Base-by-base conservation (phyloP, 2,888 invertebrate species). In the Philopedon plagiatum region DNA sequence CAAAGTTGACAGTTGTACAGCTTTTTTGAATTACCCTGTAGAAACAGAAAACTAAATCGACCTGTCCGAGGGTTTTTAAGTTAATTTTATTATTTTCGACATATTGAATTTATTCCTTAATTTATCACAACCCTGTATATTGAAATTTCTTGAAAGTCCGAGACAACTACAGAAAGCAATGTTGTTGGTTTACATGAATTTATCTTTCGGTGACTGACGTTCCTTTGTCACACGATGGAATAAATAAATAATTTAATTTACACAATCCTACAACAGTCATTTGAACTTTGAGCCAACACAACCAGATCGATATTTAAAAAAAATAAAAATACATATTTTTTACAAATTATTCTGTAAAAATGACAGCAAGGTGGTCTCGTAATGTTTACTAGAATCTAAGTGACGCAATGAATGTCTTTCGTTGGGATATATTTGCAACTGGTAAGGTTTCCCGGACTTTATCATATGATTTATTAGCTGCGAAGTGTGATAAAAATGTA, bases 401-500 rank as follows among this genome's bases (percentile, higher is more conserved):
- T 95, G 95, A 69, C 99, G 89, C 19, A 99, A 89, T 13, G 98
- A 98, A 85, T 99, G 99, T 75, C 99, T 89, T 85, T 99, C 99
- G 76, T 94, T 94, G 0, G 99, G 99, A 84, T 98, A 99, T 18
- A 99, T 91, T 91, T 98, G 94, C 73, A 97, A 86, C 79, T 96
- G 92, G 84, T 99, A 98, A 0, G 99, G 99, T 86, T 99, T 99
- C 75, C 98, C 97, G n/a, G 94, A 93, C 78, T 94, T 92, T 66
- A 98, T 92, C 73, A 99, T 89, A 68, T 94, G 93, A 76, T 95
- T 94, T 21, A 99, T 92, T 73, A 99, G 87, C 78, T 94, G 93
- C 80, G 95, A 95, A 11, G 98, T 97, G 86, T 99, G 99, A 78
- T 93, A 93, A 86, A 99, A 99, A 85, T 99, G 99, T 0, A 99